Evolutionary conservation across 2,888 invertebrate species (phyloP).

Genomic region (Onthophagus sagittarius): DNA sequence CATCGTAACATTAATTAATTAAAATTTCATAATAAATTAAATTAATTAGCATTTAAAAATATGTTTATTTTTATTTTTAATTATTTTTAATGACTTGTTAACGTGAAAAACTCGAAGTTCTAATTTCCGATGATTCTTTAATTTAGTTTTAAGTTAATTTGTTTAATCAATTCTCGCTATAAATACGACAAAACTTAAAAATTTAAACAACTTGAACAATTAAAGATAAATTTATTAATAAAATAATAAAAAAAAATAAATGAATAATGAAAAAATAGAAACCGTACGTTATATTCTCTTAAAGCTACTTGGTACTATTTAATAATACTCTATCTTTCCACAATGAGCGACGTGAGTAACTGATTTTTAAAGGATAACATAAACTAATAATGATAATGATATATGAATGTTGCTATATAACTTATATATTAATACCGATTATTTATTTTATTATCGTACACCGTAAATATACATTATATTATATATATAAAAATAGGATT

Average conservation of each 20-base stretch:
- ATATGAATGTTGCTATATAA: constrained; percentile 50
- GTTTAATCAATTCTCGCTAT: too few species aligned
- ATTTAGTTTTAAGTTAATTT: too few species aligned
- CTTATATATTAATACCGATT: constrained; percentile 42
- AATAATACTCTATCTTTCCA: constrained; percentile 46
- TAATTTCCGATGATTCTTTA: too few species aligned
- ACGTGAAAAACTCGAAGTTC: too few species aligned
- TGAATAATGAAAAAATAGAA: constrained; percentile 14
- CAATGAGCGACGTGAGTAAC: constrained; percentile 33
- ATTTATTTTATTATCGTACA: constrained; percentile 52
- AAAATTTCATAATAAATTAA: too few species aligned
- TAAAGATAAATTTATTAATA: not conserved
- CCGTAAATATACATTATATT: constrained; percentile 46
- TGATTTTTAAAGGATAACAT: not conserved
- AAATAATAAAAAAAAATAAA: constrained; percentile 30
- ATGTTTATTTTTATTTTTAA: too few species aligned
- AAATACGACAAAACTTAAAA: too few species aligned
- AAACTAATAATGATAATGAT: constrained; percentile 12
- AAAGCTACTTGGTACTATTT: constrained; percentile 26
- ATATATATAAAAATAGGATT: constrained; percentile 41
- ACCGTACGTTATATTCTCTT: constrained; percentile 39
- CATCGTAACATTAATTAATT: too few species aligned
- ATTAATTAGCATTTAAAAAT: too few species aligned
- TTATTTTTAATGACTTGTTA: too few species aligned
- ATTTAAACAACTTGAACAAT: not conserved